Base-by-base conservation (phyloP, 2,888 invertebrate genomes). In the Diarsia mendica region DNA sequence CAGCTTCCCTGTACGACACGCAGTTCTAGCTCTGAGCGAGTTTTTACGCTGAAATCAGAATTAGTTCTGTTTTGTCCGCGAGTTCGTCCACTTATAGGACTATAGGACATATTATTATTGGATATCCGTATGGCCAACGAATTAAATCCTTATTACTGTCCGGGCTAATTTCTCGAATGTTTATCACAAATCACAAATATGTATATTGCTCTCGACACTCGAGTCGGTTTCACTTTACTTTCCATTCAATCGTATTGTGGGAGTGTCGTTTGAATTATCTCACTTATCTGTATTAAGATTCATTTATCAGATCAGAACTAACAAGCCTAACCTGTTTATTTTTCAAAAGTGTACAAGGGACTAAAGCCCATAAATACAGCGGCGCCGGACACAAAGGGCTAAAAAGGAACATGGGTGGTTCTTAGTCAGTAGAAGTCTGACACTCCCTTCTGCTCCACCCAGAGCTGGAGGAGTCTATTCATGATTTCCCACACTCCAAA, bases 201-300 rank as follows among this genome's bases (percentile, higher is more conserved):
- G n/a, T n/a, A 75, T 77, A 83, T 75, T 63, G 72, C 53, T 33
- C 58, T 46, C 67, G 33, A 48, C 53, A 44, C 58, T 46, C 67
- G 28, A 48, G 58, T 55, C 66, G 33, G 77, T 88, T 88, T 82
- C 85, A 73, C 83, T 77, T 74, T 55, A 71, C 86, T 86, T 86
- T 86, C 86, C 88, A 75, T 86, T 82, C 86, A 86, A 84, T 84
- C 80, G 73, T 66, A 49, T 61, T 33, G 64, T 77, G 67, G 75
- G 73, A 58, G 78, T 72, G 79, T 75, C 58, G 28, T 28, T 67
- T 64, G 65, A 75, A 73, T 83, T 79, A 84, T 83, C 79, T 55
- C 63, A 75, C 63, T 84, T 71, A 85, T 82, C 83, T 67, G 61
- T 65, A 71, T 61, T 82, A 61, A 75, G 79, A 79, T 83, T 75